Conservation (phyloP, 2,797 vertebrate genomes). For the Pogonophryne albipinna region DNA sequence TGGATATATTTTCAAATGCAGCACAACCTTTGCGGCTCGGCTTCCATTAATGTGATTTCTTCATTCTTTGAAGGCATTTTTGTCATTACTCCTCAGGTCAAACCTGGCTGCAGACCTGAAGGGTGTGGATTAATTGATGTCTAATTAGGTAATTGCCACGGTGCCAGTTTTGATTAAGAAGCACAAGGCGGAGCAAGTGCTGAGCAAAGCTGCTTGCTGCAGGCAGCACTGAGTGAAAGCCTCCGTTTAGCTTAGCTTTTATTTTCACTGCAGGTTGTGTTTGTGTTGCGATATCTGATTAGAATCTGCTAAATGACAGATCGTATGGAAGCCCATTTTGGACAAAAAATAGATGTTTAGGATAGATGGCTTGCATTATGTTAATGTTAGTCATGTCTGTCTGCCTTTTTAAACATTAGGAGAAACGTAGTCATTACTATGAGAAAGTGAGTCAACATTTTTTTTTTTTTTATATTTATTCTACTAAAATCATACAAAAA, state of each 20-base stretch:
- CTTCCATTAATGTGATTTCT: slow-evolving; percentile 66
- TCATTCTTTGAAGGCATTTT: slow-evolving; percentile 39
- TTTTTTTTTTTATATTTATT: no score
- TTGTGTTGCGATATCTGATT: background rate
- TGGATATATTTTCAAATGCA: slow-evolving; percentile 44
- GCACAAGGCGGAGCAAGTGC: slow-evolving; percentile 41
- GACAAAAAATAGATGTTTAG: background rate
- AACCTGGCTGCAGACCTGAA: slow-evolving; percentile 62
- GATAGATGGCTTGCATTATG: background rate
- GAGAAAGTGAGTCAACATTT: background rate
- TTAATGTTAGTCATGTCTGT: background rate
- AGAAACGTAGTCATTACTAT: background rate
- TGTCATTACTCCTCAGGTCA: slow-evolving; percentile 61
- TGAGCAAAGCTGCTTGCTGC: slow-evolving; percentile 52
- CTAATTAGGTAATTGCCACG: slow-evolving; percentile 81
- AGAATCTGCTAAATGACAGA: background rate
- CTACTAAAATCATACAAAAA: no score
- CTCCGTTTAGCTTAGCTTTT: background rate
- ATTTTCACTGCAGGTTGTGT: slow-evolving; percentile 1
- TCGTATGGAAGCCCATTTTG: background rate
- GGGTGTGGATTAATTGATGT: slow-evolving; percentile 79
- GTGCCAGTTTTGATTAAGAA: slow-evolving; percentile 79
- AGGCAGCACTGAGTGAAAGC: slow-evolving; percentile 25
- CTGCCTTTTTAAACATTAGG: background rate
- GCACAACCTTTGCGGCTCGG: slow-evolving; percentile 37